phyloP scores from a whole-genome alignment of 2,797 vertebrate genomes.

The Euphonia xanthogaster region DNA sequence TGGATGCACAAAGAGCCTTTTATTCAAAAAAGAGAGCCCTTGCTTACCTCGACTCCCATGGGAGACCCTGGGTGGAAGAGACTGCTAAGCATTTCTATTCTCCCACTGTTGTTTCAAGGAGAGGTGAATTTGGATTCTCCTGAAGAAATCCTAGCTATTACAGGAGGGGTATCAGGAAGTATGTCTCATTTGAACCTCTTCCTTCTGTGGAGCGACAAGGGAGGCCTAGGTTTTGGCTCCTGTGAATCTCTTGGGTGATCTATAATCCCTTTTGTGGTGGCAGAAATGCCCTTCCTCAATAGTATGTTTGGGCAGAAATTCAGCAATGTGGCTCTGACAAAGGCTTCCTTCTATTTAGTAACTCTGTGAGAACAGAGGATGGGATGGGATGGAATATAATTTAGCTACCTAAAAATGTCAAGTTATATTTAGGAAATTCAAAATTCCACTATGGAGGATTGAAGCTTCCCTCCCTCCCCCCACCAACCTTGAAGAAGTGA shows the following conservation, averaged over 20 bases:
- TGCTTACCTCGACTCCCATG: background rate
- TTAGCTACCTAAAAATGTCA: background rate
- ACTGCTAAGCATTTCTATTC: background rate
- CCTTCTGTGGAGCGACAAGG: background rate
- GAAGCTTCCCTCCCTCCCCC: background rate
- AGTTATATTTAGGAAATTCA: background rate
- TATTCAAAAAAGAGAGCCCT: background rate
- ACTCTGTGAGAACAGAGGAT: background rate
- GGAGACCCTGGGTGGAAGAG: background rate
- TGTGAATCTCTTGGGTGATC: background rate
- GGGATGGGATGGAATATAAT: background rate
- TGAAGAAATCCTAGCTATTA: background rate
- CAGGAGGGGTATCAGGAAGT: background rate
- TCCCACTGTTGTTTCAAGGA: background rate
- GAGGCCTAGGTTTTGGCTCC: background rate
- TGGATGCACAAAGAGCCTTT: background rate
- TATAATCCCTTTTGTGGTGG: background rate
- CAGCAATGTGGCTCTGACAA: background rate
- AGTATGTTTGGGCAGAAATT: background rate
- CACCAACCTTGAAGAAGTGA: background rate
- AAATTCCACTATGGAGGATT: background rate
- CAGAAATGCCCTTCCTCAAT: background rate
- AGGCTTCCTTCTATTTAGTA: background rate
- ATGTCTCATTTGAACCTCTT: background rate
- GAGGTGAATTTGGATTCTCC: background rate